These are phyloP conservation scores for Formica exsecta DNA, from an alignment of 1,140 invertebrate genomes.

Conservation along the genomic window DNA sequence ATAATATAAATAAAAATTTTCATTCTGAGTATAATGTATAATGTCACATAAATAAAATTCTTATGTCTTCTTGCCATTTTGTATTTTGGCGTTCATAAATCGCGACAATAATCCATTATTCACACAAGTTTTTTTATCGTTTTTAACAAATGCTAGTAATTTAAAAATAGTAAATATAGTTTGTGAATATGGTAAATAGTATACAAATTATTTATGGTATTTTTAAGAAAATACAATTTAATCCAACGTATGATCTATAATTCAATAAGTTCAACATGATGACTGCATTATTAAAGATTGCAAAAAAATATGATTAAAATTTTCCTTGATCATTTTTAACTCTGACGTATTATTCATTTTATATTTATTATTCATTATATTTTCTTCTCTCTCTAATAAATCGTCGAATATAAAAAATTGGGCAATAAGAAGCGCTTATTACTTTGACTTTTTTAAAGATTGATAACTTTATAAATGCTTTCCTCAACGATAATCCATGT, in stretches of 20 bases:
- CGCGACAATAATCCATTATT: no score
- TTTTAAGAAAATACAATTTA: neutral
- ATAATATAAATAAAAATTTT: no score
- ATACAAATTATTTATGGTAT: no score
- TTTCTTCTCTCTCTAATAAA: neutral
- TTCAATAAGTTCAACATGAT: neutral
- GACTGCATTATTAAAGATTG: neutral
- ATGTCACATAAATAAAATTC: no score
- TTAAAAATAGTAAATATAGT: no score
- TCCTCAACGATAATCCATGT: constrained; percentile 23
- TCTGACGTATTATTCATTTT: neutral
- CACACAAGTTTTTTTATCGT: no score
- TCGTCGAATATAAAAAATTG: neutral
- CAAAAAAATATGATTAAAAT: neutral
- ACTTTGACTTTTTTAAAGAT: neutral
- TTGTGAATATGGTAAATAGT: no score
- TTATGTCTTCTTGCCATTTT: no score
- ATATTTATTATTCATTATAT: neutral
- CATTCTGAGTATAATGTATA: no score
- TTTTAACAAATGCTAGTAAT: no score
- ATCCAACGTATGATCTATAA: neutral
- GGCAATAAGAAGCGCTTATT: neutral
- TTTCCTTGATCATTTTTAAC: neutral
- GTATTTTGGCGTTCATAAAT: no score
- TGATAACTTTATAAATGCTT: constrained; percentile 3